Evolutionary conservation across 1,140 invertebrate species (phyloP), one percentile per base, ranked within the genome.

Genomic region (Macrobrachium rosenbergii): DNA sequence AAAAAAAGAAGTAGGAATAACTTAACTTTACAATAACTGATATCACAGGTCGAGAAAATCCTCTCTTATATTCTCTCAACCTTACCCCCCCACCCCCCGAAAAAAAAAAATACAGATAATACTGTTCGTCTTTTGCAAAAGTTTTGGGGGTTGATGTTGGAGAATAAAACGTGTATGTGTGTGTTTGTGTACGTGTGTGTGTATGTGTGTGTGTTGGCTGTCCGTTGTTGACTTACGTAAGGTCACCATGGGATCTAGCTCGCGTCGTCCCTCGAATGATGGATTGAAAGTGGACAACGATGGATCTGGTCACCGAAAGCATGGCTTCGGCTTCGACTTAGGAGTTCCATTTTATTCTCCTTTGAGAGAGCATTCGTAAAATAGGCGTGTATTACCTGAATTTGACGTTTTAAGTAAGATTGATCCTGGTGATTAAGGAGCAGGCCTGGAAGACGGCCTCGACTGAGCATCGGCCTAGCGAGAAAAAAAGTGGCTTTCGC

Each of bases 231-330:
- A 87, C 84, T 87, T 87, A 87, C 84, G 78, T 87, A 87, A 87
- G 84, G 84, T 87, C 84, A 87, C 84, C 77, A 64, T 21, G 84
- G 84, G 84, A 87, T 87, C 84, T 73, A 73, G 78, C 77, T 52
- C 84, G 83, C 83, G 83, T 85, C 83, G 83, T 79, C 76, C 83
- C 76, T 16, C 60, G 77, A 87, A 87, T 87, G 84, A 87, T 87
- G 84, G 84, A 87, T 87, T 80, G 84, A 87, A 87, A 87, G 78
- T 81, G 84, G 84, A 87, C 84, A 87, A 87, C 84, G 84, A 87
- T 81, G 84, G 84, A 87, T 87, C 76, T 72, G 80, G 84, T 78
- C 84, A 81, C 84, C 75, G 84, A 87, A 60, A 62, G 64, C 84
- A 28, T 81, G 64, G 77, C 37, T 52, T 17, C 3, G 78, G 69